phyloP scores from a whole-genome alignment of 2,888 invertebrate genomes.

The Drosophila anomalata region DNA sequence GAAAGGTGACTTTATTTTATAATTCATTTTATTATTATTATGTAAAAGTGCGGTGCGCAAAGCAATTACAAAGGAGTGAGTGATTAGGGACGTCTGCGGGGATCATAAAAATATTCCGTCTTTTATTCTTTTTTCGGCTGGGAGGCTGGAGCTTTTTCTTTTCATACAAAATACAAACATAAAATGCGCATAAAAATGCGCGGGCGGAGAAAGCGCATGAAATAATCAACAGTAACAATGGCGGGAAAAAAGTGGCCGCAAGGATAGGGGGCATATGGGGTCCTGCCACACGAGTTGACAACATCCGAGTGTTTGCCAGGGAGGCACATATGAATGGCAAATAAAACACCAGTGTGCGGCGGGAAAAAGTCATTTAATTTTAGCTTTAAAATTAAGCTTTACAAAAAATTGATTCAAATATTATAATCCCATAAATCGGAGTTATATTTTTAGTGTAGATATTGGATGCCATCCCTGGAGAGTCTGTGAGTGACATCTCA shows the following conservation, averaged over 20 bases:
- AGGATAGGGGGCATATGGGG: neutral
- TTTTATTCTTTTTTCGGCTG: slow-evolving; percentile 23
- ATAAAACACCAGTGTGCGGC: slow-evolving; percentile 47
- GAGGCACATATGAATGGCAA: slow-evolving; percentile 34
- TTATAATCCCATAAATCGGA: neutral
- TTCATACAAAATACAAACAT: slow-evolving; percentile 72
- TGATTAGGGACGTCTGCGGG: slow-evolving; percentile 44
- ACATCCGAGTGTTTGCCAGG: slow-evolving; percentile 64
- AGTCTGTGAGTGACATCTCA: slow-evolving; percentile 71
- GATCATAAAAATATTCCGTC: slow-evolving; percentile 43
- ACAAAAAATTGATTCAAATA: neutral
- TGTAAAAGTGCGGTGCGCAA: slow-evolving; percentile 67
- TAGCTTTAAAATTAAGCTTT: slow-evolving; percentile 1
- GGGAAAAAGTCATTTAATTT: neutral
- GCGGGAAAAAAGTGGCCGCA: slow-evolving; percentile 9
- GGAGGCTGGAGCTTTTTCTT: slow-evolving; percentile 42
- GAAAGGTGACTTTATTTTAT: slow-evolving; percentile 79
- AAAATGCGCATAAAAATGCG: slow-evolving; percentile 76
- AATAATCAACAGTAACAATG: slow-evolving; percentile 75
- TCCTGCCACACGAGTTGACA: slow-evolving; percentile 63
- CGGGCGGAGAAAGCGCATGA: slow-evolving; percentile 67
- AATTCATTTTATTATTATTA: slow-evolving; percentile 78
- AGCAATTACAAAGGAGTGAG: slow-evolving; percentile 42
- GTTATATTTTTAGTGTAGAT: neutral
- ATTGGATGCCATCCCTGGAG: neutral